These are phyloP conservation scores for Oryzias woworae DNA, from an alignment of 2,113 vertebrate species.

Conservation along the genomic window DNA sequence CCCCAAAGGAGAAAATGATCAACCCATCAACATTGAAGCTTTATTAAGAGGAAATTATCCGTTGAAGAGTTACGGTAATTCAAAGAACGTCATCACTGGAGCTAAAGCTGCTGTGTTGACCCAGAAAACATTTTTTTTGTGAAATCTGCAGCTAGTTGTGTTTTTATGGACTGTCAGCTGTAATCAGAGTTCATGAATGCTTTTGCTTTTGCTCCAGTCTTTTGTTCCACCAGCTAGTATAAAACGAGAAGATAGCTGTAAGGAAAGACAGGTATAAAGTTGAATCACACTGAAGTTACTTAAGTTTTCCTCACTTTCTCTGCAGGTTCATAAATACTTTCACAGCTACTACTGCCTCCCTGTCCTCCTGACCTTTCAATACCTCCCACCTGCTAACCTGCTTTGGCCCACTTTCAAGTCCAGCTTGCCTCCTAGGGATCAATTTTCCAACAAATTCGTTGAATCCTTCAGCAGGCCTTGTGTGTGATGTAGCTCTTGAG, in stretches of 20 bases:
- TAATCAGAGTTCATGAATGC: too few species aligned
- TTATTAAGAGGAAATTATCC: too few species aligned
- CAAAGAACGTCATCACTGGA: too few species aligned
- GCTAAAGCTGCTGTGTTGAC: too few species aligned
- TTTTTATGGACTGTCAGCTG: too few species aligned
- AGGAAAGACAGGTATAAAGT: conserved; percentile 12
- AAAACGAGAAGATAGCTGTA: conserved; percentile 15
- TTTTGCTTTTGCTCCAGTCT: conserved; percentile 1
- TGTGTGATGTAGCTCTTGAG: conserved; percentile 66
- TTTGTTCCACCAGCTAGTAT: conserved; percentile 6
- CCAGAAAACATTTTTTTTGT: too few species aligned
- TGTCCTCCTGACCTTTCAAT: conserved; percentile 5
- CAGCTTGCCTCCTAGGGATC: conserved; percentile 60
- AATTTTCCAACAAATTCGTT: conserved; percentile 74
- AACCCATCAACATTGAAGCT: too few species aligned
- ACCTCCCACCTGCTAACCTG: conserved; percentile 7
- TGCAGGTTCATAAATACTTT: conserved; percentile 8
- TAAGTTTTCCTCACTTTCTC: conserved; percentile 66
- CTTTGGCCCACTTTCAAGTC: conserved; percentile 37
- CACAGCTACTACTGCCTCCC: conserved; percentile 53
- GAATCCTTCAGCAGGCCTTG: conserved; percentile 64
- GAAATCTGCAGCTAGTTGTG: too few species aligned
- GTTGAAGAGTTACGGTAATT: too few species aligned
- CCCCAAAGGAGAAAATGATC: too few species aligned
- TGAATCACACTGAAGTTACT: conserved; percentile 42